These are phyloP conservation scores for Brachypodius melanocephalos DNA, from an alignment of 2,113 vertebrate genomes.

Conservation along the genomic window DNA sequence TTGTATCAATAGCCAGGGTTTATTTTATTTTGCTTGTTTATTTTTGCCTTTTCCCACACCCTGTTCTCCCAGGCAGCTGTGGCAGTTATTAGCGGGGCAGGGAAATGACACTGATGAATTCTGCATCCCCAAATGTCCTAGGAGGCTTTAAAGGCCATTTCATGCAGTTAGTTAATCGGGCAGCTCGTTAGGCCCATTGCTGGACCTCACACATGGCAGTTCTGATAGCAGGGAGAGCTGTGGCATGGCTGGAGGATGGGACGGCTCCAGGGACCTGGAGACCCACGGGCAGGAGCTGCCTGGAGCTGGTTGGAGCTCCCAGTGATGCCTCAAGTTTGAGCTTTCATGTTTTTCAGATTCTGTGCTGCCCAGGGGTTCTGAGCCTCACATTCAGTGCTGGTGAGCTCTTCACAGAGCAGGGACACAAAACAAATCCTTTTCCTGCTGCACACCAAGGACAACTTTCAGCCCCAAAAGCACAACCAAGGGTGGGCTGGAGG, in stretches of 20 bases:
- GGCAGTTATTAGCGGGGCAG: slow-evolving; percentile 22
- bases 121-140: slow-evolving; percentile 6
- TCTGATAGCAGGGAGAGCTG: background rate
- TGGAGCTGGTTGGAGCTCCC: background rate
- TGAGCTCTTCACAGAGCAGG: background rate
- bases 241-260: background rate
- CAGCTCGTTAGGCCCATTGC: background rate
- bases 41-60: background rate
- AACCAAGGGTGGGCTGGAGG: background rate
- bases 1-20: slow-evolving; percentile 15
- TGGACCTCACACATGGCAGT: background rate
- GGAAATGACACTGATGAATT: slow-evolving; percentile 32
- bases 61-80: slow-evolving; percentile 8
- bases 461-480: background rate
- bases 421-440: background rate
- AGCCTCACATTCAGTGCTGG: background rate
- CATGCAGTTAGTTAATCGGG: background rate
- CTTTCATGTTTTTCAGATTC: background rate
- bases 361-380: background rate
- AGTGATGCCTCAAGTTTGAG: background rate
- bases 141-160: slow-evolving; percentile 33
- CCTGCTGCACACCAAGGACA: background rate
- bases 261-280: background rate
- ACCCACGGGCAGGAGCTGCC: accelerated
- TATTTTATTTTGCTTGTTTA: background rate